Evolutionary conservation across 2,113 vertebrate genomes (phyloP), one percentile per base, ranked within the genome.

Genomic region (Corythaixoides concolor): DNA sequence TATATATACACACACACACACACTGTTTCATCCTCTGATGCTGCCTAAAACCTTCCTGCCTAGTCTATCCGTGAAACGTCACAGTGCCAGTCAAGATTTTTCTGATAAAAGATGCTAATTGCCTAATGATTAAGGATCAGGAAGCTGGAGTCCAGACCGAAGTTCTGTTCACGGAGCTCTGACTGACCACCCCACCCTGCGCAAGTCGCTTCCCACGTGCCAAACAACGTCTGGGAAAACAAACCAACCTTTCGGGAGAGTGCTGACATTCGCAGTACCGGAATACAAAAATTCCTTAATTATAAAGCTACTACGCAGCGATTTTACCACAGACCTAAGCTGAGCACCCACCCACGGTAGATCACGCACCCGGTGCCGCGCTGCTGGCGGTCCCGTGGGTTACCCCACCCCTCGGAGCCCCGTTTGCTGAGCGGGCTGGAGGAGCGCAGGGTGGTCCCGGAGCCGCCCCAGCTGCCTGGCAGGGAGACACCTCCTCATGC

Each of bases 291-390:
- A 4, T 0, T 13, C 64, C 52, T 41, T 4, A 4, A 9, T 2
- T 2, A 3, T 11, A 18, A 3, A 28, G 1, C 39, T 7, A 8
- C 12, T 4, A 5, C 0, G 2, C 9, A 4, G 39, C 1, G 14
- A 2, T 15, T 14, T 6, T 11, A 15, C 39, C 60, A 21, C 30
- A 8, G 2, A 4, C 16, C 12, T 0, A 12, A 11, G 8, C 84
- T 0, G 45, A 53, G 12, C 15, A 5, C 32, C 32, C 53, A 27
- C 37, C 20, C 35, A 1, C 6, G 8, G 21, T 4, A 6, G 28
- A 59, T 5, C 86, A 95, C 97, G 19, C 96, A 98, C 98, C 98
- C 45, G 33, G 19, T 7, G 88, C 45, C 8, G 43, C 19, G 22
- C 68, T 20, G 81, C 72, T 12, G 15, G 45, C 12, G 9, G 6